Percentiles rank a stretch among this genome's conserved stretches.
phyloP scores from a whole-genome alignment of 1,140 invertebrate genomes.

The Nixonia krombeini region DNA sequence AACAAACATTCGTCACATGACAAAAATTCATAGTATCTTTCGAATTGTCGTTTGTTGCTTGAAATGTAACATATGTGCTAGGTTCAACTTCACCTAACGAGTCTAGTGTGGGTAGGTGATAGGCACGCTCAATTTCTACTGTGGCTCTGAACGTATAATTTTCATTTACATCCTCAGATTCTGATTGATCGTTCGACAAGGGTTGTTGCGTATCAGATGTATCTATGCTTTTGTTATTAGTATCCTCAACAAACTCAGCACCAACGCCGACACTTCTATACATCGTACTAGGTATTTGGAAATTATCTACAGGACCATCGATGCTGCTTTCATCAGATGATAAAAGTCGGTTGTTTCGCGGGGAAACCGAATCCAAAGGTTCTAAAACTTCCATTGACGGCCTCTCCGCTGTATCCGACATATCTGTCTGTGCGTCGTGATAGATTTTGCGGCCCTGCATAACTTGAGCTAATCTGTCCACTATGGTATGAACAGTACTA shows the following conservation, averaged over 20 bases:
- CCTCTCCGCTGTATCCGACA: conserved; percentile 1
- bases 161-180: conserved; percentile 22
- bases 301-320: conserved; percentile 54
- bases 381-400: conserved; percentile 11
- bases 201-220: conserved; percentile 13
- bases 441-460: conserved; percentile 21
- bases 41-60: too few species aligned
- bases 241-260: conserved; percentile 61
- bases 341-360: conserved; percentile 39
- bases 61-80: conserved; percentile 76
- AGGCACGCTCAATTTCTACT: conserved; percentile 73
- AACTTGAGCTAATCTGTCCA: conserved; percentile 12
- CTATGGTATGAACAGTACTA: conserved; percentile 19
- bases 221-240: conserved; percentile 6
- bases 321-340: conserved; percentile 55
- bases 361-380: conserved; percentile 30
- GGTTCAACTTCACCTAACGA: conserved; percentile 65
- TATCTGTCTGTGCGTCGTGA: conserved; percentile 4
- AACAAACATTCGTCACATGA: conserved; percentile 71
- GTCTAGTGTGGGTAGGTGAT: conserved; percentile 73
- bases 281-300: conserved; percentile 57
- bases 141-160: conserved; percentile 63
- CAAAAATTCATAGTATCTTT: conserved; percentile 51
- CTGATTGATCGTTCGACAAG: conserved; percentile 22
- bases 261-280: conserved; percentile 66